These are phyloP conservation scores for Drosophila subsilvestris DNA, from an alignment of 2,888 invertebrate genomes.

Conservation along the genomic window DNA sequence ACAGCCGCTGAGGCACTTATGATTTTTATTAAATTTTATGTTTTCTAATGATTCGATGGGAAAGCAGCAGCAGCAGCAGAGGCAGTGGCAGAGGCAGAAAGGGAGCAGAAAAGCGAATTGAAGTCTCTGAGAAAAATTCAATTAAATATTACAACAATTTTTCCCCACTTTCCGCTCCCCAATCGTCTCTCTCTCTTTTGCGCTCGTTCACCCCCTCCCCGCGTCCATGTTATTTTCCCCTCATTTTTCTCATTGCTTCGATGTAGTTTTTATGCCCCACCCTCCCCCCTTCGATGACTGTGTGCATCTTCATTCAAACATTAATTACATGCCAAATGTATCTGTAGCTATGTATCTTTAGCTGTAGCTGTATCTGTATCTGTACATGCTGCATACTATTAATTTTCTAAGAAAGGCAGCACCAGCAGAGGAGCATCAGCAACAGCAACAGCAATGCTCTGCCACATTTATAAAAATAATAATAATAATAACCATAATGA, in stretches of 20 bases:
- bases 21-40: slow-evolving; percentile 73
- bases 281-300: slow-evolving; percentile 52
- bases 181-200: neutral
- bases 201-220: neutral
- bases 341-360: slow-evolving; percentile 58
- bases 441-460: slow-evolving; percentile 44
- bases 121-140: slow-evolving; percentile 68
- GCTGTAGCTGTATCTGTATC: slow-evolving; percentile 42
- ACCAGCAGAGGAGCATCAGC: slow-evolving; percentile 19
- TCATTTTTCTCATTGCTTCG: slow-evolving; percentile 20
- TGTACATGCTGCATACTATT: slow-evolving; percentile 77
- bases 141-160: slow-evolving; percentile 80
- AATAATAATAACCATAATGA: slow-evolving; percentile 76
- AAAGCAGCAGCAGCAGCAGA: slow-evolving; percentile 8
- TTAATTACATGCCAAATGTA: slow-evolving; percentile 10
- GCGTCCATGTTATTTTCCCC: slow-evolving; percentile 16
- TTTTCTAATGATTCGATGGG: slow-evolving; percentile 69
- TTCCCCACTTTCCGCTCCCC: neutral
- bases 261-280: slow-evolving; percentile 53
- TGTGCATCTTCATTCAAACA: neutral
- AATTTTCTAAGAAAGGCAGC: slow-evolving; percentile 68
- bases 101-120: slow-evolving; percentile 64
- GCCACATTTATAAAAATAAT: neutral
- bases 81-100: neutral
- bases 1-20: slow-evolving; percentile 61